These are phyloP conservation scores for Habropoda laboriosa DNA, from an alignment of 1,140 invertebrate genomes.

Conservation along the genomic window DNA sequence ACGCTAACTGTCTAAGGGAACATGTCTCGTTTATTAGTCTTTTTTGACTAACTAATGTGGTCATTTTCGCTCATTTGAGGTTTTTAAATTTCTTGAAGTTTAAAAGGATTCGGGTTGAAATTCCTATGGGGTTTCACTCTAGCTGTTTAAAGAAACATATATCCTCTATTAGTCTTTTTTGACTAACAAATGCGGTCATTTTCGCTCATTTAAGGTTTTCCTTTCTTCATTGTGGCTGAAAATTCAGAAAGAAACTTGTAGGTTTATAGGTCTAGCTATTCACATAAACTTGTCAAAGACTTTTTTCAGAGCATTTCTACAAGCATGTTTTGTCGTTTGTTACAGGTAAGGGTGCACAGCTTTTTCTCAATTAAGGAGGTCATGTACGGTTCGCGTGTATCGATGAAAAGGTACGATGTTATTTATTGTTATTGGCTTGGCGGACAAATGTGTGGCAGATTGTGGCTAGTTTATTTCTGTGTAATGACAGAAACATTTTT, in stretches of 20 bases:
- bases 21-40: background rate
- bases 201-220: background rate
- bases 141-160: background rate
- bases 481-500: no score
- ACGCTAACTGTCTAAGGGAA: background rate
- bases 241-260: background rate
- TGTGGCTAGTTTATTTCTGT: no score
- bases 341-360: constrained; percentile 10
- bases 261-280: no score
- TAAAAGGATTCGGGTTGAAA: background rate
- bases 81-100: no score
- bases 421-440: no score
- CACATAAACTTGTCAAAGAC: background rate
- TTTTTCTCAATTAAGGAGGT: background rate
- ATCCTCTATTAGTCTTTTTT: background rate
- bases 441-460: no score
- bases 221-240: background rate
- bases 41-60: background rate
- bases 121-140: background rate
- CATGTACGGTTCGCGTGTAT: background rate
- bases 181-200: constrained; percentile 6
- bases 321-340: background rate
- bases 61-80: background rate
- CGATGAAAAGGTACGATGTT: background rate
- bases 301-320: background rate